These are phyloP conservation scores for Agonum fuliginosum DNA, from an alignment of 2,888 invertebrate genomes.

Conservation along the genomic window DNA sequence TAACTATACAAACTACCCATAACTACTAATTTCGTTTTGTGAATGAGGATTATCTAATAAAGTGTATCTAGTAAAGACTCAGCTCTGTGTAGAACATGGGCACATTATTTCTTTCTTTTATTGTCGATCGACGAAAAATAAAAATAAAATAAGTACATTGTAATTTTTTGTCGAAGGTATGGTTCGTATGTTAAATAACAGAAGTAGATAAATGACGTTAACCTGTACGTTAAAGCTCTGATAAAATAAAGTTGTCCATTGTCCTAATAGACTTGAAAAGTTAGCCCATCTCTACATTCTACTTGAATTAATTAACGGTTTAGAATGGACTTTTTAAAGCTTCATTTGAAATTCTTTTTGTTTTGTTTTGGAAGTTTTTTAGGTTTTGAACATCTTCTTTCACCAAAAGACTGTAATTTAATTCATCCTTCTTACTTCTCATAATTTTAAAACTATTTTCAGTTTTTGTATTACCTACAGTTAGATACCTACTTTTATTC, in stretches of 20 bases:
- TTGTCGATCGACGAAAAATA: no score
- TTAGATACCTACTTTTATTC: background rate
- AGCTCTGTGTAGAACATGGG: no score
- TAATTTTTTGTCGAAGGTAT: no score
- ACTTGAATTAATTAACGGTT: slow-evolving; percentile 36
- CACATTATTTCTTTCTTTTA: no score
- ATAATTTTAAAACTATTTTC: background rate
- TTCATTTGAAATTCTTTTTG: slow-evolving; percentile 32
- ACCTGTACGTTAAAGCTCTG: no score
- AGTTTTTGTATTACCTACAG: background rate
- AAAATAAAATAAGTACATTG: no score
- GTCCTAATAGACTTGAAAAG: slow-evolving; percentile 27
- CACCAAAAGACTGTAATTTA: slow-evolving; percentile 1
- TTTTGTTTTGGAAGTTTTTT: slow-evolving; percentile 5
- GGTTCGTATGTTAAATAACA: no score
- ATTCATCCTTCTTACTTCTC: background rate
- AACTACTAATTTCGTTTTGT: no score
- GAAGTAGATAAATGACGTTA: no score
- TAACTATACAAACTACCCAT: no score
- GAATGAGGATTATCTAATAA: no score
- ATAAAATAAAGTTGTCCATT: slow-evolving; percentile 19
- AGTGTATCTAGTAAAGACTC: no score
- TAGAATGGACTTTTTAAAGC: slow-evolving; percentile 39
- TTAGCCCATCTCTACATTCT: slow-evolving; percentile 19
- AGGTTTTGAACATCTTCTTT: slow-evolving; percentile 27